phyloP scores from a whole-genome alignment of 2,113 vertebrate species.

The Terrapene triunguis region DNA sequence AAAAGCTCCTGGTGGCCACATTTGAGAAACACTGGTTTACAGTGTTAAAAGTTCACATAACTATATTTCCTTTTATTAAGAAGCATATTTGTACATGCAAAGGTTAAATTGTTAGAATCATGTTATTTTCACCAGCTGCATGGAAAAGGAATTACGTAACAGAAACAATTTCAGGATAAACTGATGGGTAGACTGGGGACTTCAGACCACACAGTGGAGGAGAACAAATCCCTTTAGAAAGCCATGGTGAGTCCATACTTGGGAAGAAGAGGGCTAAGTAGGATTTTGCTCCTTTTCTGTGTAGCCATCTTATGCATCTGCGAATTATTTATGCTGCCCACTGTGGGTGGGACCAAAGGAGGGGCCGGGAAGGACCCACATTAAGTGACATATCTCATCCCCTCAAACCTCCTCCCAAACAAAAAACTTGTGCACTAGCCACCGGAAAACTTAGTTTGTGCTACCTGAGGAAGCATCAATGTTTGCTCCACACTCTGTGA shows the following conservation, averaged over 20 bases:
- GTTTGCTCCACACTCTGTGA: background rate
- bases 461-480: background rate
- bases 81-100: background rate
- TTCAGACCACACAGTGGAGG: background rate
- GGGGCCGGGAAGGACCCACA: background rate
- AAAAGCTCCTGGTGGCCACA: no score
- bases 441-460: accelerated
- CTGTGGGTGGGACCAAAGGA: background rate
- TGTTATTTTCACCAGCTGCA: background rate
- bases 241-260: background rate
- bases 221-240: background rate
- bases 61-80: background rate
- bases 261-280: background rate
- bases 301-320: background rate
- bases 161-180: background rate
- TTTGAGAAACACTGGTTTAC: background rate
- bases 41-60: background rate
- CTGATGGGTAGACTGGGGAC: background rate
- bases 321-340: background rate
- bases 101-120: background rate
- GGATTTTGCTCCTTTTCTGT: background rate
- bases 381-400: background rate
- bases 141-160: background rate
- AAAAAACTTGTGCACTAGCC: background rate
- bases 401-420: background rate